phyloP scores from a whole-genome alignment of 2,797 vertebrate genomes.

The Channa striata region DNA sequence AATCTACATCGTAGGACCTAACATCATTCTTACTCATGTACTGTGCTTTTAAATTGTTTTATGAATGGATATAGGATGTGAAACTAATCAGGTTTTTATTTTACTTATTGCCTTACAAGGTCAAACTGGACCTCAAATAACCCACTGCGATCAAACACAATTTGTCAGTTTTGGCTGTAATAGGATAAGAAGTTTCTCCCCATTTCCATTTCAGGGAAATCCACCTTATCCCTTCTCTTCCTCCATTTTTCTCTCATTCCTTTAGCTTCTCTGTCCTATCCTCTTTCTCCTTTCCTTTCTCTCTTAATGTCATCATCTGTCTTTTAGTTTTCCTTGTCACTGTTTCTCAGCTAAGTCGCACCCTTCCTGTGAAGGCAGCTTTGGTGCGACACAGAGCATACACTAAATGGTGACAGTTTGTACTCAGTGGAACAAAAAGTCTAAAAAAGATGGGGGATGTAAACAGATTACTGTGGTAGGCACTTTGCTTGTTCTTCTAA shows the following conservation, averaged over 20 bases:
- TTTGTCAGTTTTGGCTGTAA: constrained; percentile 36
- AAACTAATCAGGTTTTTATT: constrained; percentile 18
- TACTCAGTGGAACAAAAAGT: constrained; percentile 26
- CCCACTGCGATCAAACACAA: constrained; percentile 22
- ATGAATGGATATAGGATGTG: constrained; percentile 13
- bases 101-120: constrained; percentile 21
- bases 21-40: no score
- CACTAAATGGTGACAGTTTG: constrained; percentile 17
- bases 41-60: background rate
- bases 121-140: constrained; percentile 32
- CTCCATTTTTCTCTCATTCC: constrained; percentile 17
- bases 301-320: constrained; percentile 49
- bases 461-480: constrained; percentile 53
- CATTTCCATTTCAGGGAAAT: constrained; percentile 57
- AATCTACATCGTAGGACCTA: constrained; percentile 5
- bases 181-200: constrained; percentile 27
- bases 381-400: constrained; percentile 6
- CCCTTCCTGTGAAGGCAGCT: constrained; percentile 21
- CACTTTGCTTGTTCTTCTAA: constrained; percentile 50
- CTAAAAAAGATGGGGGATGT: constrained; percentile 21
- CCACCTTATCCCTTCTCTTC: constrained; percentile 32
- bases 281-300: constrained; percentile 11
- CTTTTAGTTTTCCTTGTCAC: constrained; percentile 39
- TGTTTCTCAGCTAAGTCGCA: constrained; percentile 21
- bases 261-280: constrained; percentile 10